Evolutionary conservation across 2,888 invertebrate species (phyloP).

Genomic region (Bruchidius siliquastri): DNA sequence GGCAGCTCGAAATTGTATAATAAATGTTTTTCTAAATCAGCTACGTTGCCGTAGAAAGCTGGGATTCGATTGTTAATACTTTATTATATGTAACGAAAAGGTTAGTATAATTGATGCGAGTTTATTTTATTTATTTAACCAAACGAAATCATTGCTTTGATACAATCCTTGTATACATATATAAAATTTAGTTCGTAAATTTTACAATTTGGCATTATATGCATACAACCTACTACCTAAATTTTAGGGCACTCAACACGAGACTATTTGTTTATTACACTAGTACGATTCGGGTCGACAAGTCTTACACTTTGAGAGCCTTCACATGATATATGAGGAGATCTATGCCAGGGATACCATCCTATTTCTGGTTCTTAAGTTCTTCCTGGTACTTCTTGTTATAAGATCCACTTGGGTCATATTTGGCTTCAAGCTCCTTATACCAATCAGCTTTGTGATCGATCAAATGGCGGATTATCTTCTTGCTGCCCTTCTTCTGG

Average conservation of each 20-base stretch:
- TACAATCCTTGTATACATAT: too few species aligned
- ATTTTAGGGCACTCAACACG: neutral
- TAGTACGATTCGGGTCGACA: neutral
- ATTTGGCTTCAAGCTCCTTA: conserved; percentile 61
- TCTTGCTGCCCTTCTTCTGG: conserved; percentile 60
- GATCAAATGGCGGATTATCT: conserved; percentile 61
- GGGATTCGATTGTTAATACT: too few species aligned
- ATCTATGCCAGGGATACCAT: neutral
- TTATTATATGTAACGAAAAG: too few species aligned
- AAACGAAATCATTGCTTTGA: too few species aligned
- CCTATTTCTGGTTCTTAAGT: conserved; percentile 11
- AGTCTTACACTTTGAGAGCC: neutral
- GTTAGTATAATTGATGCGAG: too few species aligned
- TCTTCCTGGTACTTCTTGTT: conserved; percentile 60
- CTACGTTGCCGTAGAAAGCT: too few species aligned
- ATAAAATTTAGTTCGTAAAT: neutral
- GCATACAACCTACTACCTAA: neutral
- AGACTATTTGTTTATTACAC: neutral
- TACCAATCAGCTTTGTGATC: conserved; percentile 62
- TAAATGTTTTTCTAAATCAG: too few species aligned
- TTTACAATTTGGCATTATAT: neutral
- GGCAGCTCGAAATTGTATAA: too few species aligned
- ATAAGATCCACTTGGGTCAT: conserved; percentile 64
- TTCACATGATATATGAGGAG: neutral
- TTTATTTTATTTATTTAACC: too few species aligned